Conservation (phyloP, 2,797 vertebrate species). For the Antennarius maculatus region DNA sequence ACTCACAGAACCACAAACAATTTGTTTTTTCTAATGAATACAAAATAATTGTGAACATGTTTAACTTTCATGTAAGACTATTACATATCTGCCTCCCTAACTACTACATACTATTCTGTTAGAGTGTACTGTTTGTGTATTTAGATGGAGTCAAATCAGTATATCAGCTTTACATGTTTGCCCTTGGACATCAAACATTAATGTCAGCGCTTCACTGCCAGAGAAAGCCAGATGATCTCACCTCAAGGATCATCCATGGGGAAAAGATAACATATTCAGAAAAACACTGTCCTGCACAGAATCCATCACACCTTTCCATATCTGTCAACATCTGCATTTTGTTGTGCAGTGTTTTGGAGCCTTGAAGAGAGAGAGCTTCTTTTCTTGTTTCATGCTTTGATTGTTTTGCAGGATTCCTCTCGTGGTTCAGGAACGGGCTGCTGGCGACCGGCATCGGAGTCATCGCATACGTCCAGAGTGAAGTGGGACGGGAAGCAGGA, state of each 20-base stretch:
- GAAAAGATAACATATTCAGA: not conserved
- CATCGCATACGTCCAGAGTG: slow-evolving; percentile 89
- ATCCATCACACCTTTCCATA: not conserved
- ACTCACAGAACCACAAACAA: no score
- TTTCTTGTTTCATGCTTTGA: not conserved
- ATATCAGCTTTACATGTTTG: not conserved
- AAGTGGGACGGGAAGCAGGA: slow-evolving; percentile 88
- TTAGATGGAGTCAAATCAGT: not conserved
- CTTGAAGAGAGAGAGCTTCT: not conserved
- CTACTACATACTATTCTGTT: not conserved
- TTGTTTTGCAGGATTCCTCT: slow-evolving; percentile 85
- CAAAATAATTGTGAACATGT: no score
- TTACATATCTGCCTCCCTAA: no score
- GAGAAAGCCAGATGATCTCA: no score
- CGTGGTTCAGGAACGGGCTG: slow-evolving; percentile 92
- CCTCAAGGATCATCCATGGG: not conserved
- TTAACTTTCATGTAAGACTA: no score
- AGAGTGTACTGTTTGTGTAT: not conserved
- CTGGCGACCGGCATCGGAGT: slow-evolving; percentile 89
- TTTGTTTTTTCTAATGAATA: no score
- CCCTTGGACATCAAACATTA: not conserved
- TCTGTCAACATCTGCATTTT: not conserved
- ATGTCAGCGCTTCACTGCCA: not conserved
- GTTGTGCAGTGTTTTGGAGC: not conserved
- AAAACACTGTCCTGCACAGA: not conserved